Evolutionary conservation across 2,888 invertebrate species (phyloP).

Genomic region (Melolontha melolontha): DNA sequence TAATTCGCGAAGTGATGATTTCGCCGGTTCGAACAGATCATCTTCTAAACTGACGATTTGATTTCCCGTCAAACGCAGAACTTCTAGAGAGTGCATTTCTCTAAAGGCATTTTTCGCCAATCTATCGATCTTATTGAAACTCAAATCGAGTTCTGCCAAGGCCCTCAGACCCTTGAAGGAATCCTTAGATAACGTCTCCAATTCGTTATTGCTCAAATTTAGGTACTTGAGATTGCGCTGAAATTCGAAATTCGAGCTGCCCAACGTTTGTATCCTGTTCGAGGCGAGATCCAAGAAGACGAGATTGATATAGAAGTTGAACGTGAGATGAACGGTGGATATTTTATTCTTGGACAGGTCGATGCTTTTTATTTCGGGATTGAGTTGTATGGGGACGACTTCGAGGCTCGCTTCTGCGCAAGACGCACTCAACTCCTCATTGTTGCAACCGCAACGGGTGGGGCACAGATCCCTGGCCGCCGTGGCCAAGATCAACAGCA

Average conservation of each 20-base stretch:
- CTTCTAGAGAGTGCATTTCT: constrained; percentile 79
- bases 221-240: constrained; percentile 80
- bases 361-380: constrained; percentile 86
- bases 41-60: constrained; percentile 79
- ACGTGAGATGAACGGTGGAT: constrained; percentile 80
- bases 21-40: constrained; percentile 76
- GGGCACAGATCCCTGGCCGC: constrained; percentile 73
- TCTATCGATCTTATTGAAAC: constrained; percentile 80
- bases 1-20: constrained; percentile 76
- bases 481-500: constrained; percentile 67
- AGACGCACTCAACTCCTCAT: constrained; percentile 80
- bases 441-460: constrained; percentile 83
- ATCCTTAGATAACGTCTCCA: constrained; percentile 79
- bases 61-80: constrained; percentile 82
- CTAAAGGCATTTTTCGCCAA: constrained; percentile 82
- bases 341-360: constrained; percentile 88
- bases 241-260: constrained; percentile 84
- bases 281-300: constrained; percentile 84
- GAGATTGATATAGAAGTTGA: constrained; percentile 84
- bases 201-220: constrained; percentile 82
- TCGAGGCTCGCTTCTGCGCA: constrained; percentile 85
- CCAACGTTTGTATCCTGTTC: constrained; percentile 84
- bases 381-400: constrained; percentile 89
- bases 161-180: constrained; percentile 80
- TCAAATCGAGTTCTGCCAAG: constrained; percentile 78